Conservation (phyloP, 2,888 invertebrate genomes). For the Junonia oenone region DNA sequence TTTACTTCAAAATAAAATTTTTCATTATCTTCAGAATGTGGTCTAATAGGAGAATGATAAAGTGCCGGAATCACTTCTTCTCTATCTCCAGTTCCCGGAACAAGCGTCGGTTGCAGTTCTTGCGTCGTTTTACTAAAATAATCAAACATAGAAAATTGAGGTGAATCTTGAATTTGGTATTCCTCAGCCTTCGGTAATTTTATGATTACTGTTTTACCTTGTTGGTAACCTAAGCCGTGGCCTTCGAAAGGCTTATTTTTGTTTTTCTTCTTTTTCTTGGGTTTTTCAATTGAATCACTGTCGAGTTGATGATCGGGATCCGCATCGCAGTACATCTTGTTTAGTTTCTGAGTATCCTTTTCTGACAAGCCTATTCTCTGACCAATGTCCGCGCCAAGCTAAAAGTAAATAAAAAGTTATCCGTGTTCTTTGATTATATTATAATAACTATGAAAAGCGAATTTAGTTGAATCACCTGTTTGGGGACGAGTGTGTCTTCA, state of each 20-base stretch:
- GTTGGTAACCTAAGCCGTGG: conserved; percentile 69
- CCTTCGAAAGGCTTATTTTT: conserved; percentile 69
- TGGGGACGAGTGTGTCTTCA: conserved; percentile 82
- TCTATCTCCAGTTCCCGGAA: conserved; percentile 48
- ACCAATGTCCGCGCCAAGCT: conserved; percentile 73
- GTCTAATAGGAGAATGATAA: conserved; percentile 13
- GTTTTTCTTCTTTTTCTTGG: conserved; percentile 43
- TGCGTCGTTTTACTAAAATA: conserved; percentile 68
- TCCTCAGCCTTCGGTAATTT: conserved; percentile 60
- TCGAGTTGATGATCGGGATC: conserved; percentile 46
- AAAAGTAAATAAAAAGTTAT: conserved; percentile 28
- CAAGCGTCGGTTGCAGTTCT: conserved; percentile 53
- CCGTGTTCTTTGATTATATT: not conserved
- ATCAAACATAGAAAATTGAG: conserved; percentile 60
- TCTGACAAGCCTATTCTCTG: conserved; percentile 78
- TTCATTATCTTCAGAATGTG: conserved; percentile 12
- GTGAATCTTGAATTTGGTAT: conserved; percentile 49
- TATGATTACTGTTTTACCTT: conserved; percentile 73
- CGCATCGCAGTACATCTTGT: conserved; percentile 78
- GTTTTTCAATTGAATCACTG: conserved; percentile 34
- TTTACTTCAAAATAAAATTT: conserved; percentile 1
- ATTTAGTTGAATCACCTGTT: conserved; percentile 48
- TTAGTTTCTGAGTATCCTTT: conserved; percentile 78
- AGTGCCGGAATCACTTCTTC: conserved; percentile 44
- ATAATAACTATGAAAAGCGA: not conserved